Base-by-base conservation (phyloP, 1,140 invertebrate genomes). In the Sipha flava region DNA sequence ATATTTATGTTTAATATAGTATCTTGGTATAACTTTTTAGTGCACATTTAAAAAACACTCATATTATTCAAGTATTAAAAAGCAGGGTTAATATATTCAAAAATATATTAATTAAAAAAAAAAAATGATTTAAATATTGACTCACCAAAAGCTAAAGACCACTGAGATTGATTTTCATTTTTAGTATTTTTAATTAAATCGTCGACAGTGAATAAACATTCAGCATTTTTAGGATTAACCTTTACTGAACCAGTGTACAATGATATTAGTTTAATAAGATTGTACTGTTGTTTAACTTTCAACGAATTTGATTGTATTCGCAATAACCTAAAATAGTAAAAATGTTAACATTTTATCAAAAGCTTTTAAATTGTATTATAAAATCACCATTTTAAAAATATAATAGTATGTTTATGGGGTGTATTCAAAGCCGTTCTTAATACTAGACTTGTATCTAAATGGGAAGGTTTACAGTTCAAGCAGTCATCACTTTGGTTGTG, bases 371-470 rank as follows among this genome's bases (percentile, higher is more conserved):
- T 31, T 49, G 10, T 21, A 1, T 0, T 52, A 52, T 23, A 45
- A 6, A 34, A 31, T 75, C n/a, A 77, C 73, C 73, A 77, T 57
- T 57, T 77, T 77, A 77, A 77, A 77, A 77, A 77, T 57, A 57
- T 37, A 59, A 1, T 18, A 23, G 73, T 77, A 10, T n/a, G 43
- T 26, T n/a, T 26, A 57, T 77, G 73, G 3, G 73, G 31, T 40
- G 49, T 26, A n/a, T 77, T 57, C 21, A 77, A 40, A 29, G 73
- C 34, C 10, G 21, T 26, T 59, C 52, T 77, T 37, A 77, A 57
- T 37, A 77, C 23, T 59, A 77, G n/a, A 77, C 18, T 77, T 49
- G 52, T n/a, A 43, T 77, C 52, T 18, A 59, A 40, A 37, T 52
- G 40, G 0, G 40, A 5, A 16, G 29, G 21, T 59, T 77, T 57